A percentile compares a stretch with the other conserved stretches of the same genome.
Conservation (phyloP, 2,113 vertebrate species). For the Dromaius novaehollandiae region DNA sequence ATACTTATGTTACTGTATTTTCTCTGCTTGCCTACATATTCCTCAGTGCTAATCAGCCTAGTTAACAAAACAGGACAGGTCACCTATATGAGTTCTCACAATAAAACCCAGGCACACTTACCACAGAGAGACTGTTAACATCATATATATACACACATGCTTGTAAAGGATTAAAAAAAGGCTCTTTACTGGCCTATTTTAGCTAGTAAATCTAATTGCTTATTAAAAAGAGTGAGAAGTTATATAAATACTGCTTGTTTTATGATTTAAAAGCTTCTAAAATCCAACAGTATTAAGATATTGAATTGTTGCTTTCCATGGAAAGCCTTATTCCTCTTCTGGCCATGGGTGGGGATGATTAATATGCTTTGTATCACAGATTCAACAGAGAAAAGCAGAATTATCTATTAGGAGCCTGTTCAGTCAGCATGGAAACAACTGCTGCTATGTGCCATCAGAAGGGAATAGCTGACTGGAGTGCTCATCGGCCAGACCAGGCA, state of each 20-base stretch:
- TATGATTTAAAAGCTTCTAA: neutral
- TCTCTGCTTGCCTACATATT: neutral
- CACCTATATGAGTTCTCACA: neutral
- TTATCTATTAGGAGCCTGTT: neutral
- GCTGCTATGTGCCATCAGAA: neutral
- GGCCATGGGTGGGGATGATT: neutral
- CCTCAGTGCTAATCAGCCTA: neutral
- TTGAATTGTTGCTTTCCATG: neutral
- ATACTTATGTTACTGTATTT: neutral
- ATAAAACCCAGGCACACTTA: neutral
- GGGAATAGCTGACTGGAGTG: neutral
- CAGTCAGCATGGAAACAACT: neutral
- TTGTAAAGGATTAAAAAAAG: neutral
- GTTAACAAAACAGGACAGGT: neutral
- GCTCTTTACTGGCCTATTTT: neutral
- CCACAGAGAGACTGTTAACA: neutral
- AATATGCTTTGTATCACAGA: neutral
- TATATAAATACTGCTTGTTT: neutral
- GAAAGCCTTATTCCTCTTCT: neutral
- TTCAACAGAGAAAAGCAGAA: neutral
- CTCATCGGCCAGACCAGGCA: neutral
- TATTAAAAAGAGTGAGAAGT: neutral
- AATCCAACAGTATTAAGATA: neutral
- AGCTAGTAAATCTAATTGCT: neutral
- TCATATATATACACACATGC: neutral